These are phyloP conservation scores for Gallinago undulata DNA, from an alignment of 2,113 vertebrate genomes.

Conservation along the genomic window DNA sequence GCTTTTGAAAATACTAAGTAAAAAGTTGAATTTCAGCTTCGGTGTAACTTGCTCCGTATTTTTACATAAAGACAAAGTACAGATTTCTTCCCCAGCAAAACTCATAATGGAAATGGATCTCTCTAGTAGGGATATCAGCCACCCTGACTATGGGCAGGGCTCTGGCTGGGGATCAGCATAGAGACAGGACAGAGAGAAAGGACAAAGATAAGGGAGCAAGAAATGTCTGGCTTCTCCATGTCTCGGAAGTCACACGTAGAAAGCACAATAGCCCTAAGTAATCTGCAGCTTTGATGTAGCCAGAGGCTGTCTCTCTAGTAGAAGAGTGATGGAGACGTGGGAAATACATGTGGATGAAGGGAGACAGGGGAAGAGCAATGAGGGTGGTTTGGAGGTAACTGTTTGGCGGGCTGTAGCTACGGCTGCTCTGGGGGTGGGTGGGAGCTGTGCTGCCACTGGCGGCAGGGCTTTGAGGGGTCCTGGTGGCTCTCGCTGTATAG, in stretches of 20 bases:
- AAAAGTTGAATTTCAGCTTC: slow-evolving; percentile 2
- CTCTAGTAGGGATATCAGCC: not conserved
- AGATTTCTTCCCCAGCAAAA: not conserved
- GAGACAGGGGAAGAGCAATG: not conserved
- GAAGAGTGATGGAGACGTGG: not conserved
- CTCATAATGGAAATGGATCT: not conserved
- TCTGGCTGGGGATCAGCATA: not conserved
- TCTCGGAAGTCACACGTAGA: not conserved
- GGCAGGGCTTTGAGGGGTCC: not conserved
- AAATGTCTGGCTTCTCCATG: not conserved
- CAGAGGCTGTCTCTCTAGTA: not conserved
- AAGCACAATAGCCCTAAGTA: slow-evolving; percentile 29
- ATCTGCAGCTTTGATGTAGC: not conserved
- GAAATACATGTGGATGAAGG: not conserved
- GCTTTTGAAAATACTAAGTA: not conserved
- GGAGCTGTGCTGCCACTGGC: not conserved
- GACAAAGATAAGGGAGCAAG: not conserved
- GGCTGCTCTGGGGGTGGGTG: not conserved
- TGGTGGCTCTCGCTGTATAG: not conserved
- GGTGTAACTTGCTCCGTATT: not conserved
- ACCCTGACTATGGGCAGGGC: not conserved
- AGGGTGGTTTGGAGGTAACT: not conserved
- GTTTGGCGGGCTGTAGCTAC: not conserved
- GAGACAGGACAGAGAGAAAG: not conserved
- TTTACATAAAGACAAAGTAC: not conserved